A percentile compares a stretch with the other conserved stretches of the same genome.
Evolutionary conservation across 2,113 vertebrate genomes (phyloP).

Genomic region (Dissostichus mawsoni): DNA sequence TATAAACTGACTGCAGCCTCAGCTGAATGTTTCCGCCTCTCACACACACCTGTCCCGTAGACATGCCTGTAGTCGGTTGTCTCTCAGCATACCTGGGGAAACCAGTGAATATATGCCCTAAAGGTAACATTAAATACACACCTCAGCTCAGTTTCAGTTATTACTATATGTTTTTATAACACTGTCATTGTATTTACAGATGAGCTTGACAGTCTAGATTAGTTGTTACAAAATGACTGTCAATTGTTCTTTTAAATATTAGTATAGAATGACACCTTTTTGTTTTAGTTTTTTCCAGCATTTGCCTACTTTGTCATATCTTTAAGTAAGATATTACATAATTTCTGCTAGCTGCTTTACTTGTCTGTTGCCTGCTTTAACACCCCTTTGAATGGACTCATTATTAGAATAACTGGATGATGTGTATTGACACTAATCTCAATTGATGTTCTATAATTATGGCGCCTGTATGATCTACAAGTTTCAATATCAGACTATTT

Average conservation of each 20-base stretch:
- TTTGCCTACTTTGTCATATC: too few relatives aligned
- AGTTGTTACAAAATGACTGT: neutral
- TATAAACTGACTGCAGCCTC: neutral
- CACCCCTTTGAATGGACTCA: too few relatives aligned
- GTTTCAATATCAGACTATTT: too few relatives aligned
- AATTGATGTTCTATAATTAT: too few relatives aligned
- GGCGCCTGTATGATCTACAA: too few relatives aligned
- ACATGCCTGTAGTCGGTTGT: slow-evolving; percentile 8
- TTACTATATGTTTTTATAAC: neutral
- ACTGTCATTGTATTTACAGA: neutral
- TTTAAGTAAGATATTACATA: too few relatives aligned
- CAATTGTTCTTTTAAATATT: neutral
- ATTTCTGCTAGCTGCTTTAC: too few relatives aligned
- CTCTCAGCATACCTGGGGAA: neutral
- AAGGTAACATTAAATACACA: neutral
- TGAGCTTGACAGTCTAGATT: neutral
- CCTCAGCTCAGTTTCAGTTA: neutral
- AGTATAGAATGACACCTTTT: too few relatives aligned
- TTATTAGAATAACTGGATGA: too few relatives aligned
- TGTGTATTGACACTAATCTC: too few relatives aligned
- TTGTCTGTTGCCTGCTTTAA: too few relatives aligned
- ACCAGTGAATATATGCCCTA: neutral
- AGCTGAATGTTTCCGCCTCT: neutral
- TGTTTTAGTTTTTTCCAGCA: too few relatives aligned
- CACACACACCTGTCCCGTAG: neutral